A percentile compares a stretch with the other conserved stretches of the same genome.
These are phyloP conservation scores for Hesperophylax magnus DNA, from an alignment of 1,140 invertebrate genomes.

Conservation along the genomic window DNA sequence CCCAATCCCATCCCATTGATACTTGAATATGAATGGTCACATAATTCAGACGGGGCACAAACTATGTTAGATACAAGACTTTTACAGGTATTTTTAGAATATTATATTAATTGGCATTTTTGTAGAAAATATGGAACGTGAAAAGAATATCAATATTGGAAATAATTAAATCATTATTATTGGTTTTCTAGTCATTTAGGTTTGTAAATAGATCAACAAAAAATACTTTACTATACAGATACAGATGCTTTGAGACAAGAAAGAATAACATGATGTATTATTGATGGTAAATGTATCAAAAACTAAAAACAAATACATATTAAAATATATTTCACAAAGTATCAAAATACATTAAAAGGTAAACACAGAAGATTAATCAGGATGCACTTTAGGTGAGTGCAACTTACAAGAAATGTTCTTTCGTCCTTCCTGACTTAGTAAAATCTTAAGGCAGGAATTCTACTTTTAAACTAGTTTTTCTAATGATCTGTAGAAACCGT, in stretches of 20 bases:
- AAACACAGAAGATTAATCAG: conserved; percentile 63
- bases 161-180: conserved; percentile 40
- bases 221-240: conserved; percentile 35
- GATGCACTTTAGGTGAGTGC: conserved; percentile 20
- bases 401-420: conserved; percentile 36
- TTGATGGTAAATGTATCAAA: conserved; percentile 38
- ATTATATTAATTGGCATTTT: conserved; percentile 57
- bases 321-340: conserved; percentile 70
- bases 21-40: conserved; percentile 45
- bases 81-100: conserved; percentile 55
- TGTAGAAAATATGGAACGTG: conserved; percentile 52
- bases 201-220: conserved; percentile 38
- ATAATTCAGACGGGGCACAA: conserved; percentile 49
- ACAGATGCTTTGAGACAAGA: conserved; percentile 16
- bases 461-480: conserved; percentile 26
- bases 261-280: background rate
- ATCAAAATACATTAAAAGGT: conserved; percentile 72
- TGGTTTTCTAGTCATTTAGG: conserved; percentile 29
- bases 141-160: conserved; percentile 45
- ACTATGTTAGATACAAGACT: conserved; percentile 54
- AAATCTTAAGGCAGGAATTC: conserved; percentile 42
- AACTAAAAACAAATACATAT: conserved; percentile 48
- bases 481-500: conserved; percentile 30
- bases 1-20: conserved; percentile 40
- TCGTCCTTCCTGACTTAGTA: conserved; percentile 20